Conservation (phyloP, 2,888 invertebrate species). For the Cephalotes varians region DNA sequence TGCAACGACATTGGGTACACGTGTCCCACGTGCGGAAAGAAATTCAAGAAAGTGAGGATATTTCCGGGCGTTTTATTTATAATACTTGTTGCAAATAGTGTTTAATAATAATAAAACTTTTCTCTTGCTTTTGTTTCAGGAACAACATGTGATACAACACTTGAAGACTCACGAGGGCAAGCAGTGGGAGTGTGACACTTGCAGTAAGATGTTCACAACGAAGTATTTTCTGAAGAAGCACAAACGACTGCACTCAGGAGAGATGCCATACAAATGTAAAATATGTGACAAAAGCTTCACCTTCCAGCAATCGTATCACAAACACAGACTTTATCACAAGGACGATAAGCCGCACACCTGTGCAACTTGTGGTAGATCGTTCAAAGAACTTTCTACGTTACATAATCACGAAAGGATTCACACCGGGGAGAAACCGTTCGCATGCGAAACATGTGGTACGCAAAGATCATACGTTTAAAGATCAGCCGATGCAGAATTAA, state of each 20-base stretch:
- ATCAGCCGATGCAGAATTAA: conserved; percentile 31
- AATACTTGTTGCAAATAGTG: not conserved
- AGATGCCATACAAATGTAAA: conserved; percentile 94
- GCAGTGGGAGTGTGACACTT: conserved; percentile 95
- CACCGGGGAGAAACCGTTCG: conserved; percentile 94
- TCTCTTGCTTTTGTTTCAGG: conserved; percentile 77
- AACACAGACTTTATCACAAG: conserved; percentile 94
- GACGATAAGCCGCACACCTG: conserved; percentile 93
- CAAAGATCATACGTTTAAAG: conserved; percentile 48
- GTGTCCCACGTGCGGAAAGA: conserved; percentile 85
- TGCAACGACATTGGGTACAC: conserved; percentile 80
- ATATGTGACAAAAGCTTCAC: conserved; percentile 95
- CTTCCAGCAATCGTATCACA: conserved; percentile 96
- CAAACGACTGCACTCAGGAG: conserved; percentile 93
- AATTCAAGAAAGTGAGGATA: conserved; percentile 83
- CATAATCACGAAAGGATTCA: conserved; percentile 95
- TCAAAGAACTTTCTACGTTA: conserved; percentile 94
- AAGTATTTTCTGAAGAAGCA: conserved; percentile 96
- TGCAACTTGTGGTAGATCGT: conserved; percentile 92
- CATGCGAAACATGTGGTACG: conserved; percentile 95
- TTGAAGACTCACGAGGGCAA: conserved; percentile 89
- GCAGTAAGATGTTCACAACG: conserved; percentile 94
- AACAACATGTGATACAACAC: conserved; percentile 86
- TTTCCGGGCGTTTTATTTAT: not conserved
- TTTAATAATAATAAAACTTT: not conserved